These are phyloP conservation scores for Exephanes ischioxanthus DNA, from an alignment of 2,888 invertebrate genomes.

Conservation along the genomic window DNA sequence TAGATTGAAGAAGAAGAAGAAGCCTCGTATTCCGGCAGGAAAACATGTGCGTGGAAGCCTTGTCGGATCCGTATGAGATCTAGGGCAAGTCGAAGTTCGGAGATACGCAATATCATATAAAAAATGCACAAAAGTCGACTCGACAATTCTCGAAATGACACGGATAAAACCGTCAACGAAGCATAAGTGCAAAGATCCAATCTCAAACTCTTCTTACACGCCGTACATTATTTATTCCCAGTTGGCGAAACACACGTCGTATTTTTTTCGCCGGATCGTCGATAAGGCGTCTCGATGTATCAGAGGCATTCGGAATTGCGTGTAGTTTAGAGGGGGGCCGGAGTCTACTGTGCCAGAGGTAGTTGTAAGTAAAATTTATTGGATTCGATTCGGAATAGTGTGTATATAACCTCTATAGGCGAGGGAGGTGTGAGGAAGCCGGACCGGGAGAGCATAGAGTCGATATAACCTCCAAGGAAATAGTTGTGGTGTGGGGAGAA, in stretches of 20 bases:
- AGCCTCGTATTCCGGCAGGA: not conserved
- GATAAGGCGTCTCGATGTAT: conserved; percentile 1
- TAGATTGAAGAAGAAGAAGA: too few relatives aligned
- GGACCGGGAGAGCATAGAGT: conserved; percentile 9
- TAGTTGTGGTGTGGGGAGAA: conserved; percentile 13
- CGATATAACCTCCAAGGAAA: conserved; percentile 48
- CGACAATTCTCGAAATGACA: not conserved
- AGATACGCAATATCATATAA: not conserved
- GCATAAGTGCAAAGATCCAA: not conserved
- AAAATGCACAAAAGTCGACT: not conserved
- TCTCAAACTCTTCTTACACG: not conserved
- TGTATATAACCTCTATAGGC: not conserved
- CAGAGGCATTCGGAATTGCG: not conserved
- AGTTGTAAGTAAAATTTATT: conserved; percentile 44
- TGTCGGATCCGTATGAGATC: not conserved
- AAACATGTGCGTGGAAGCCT: not conserved
- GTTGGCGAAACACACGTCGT: not conserved
- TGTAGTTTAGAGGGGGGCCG: not conserved
- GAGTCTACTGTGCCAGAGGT: not conserved
- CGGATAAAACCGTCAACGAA: not conserved
- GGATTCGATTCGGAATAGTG: conserved; percentile 42
- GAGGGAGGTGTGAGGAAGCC: conserved; percentile 2
- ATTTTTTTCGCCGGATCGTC: not conserved
- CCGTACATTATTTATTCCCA: not conserved
- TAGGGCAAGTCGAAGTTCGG: not conserved